Evolutionary conservation across 2,888 invertebrate genomes (phyloP).

Genomic region (Apodemia hepburni): DNA sequence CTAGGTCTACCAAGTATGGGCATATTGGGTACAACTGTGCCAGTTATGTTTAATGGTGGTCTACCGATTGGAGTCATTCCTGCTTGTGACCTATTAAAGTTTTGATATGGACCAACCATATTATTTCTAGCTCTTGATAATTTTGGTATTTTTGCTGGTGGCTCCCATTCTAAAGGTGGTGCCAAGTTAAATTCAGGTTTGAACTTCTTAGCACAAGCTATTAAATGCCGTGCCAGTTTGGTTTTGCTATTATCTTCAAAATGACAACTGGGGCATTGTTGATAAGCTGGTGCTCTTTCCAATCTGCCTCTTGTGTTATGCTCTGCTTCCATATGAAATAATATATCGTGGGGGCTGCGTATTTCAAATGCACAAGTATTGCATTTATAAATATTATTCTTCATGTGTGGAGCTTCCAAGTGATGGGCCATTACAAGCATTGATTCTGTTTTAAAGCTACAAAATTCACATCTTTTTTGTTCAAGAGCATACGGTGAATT

Average conservation of each 20-base stretch:
- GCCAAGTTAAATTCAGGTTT: conserved; percentile 93
- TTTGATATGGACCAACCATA: conserved; percentile 67
- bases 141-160: conserved; percentile 95
- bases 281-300: conserved; percentile 93
- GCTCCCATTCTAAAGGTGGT: conserved; percentile 95
- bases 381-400: conserved; percentile 92
- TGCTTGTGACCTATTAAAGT: conserved; percentile 71
- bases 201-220: conserved; percentile 95
- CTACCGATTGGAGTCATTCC: conserved; percentile 64
- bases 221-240: conserved; percentile 92
- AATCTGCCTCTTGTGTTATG: conserved; percentile 94
- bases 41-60: conserved; percentile 52
- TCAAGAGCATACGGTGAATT: conserved; percentile 90
- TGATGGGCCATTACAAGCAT: conserved; percentile 93
- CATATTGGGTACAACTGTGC: conserved; percentile 47
- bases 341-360: conserved; percentile 93
- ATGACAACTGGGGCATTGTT: conserved; percentile 96
- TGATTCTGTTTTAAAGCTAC: conserved; percentile 95
- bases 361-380: conserved; percentile 93
- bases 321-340: conserved; percentile 96
- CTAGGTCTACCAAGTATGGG: conserved; percentile 62
- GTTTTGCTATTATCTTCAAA: conserved; percentile 97
- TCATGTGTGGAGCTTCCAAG: conserved; percentile 95
- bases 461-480: conserved; percentile 93
- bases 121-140: conserved; percentile 66